Evolutionary conservation across 2,888 invertebrate species (phyloP), one percentile per base, ranked within the genome.

Genomic region (Andrena bucephala): DNA sequence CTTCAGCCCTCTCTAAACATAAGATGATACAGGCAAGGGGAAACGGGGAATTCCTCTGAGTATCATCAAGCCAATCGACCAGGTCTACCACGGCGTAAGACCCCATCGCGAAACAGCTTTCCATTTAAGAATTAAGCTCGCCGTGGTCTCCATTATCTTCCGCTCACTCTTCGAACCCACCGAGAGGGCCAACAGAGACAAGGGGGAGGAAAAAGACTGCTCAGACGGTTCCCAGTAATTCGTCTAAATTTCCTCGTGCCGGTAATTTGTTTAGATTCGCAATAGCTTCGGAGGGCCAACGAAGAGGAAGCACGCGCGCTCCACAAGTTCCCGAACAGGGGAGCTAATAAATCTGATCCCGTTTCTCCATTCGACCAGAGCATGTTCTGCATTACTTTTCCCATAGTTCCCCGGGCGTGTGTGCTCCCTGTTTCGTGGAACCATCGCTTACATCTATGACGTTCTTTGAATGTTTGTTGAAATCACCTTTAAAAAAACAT

Each of bases 201-300:
- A 42, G 2, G 20, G 16, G n/a, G n/a, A 16, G 52, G 36, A 65
- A 66, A 52, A 60, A 52, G 42, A n/a, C 52, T 20, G 29, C n/a
- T 13, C 48, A 20, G 42, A 10, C 10, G 31, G 13, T 27, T 10
- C 5, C 10, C 5, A 7, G 66, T 52, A 67, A 75, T 75, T 75
- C 66, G 50, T 77, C 60, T 74, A 50, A 66, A 77, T 73, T 77
- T 62, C 20, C 36, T 42, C 16, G 50, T 60, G 33, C 57, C 27
- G 27, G 77, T 77, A 74, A 77, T 77, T 77, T 74, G 77, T 66
- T 77, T 73, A 73, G 65, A 77, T 59, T 16, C 62, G 52, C 52
- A 62, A 36, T 29, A 24, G 31, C 10, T 50, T 20, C 33, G 16
- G 42, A 48, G 1, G 31, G 31, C 60, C 20, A 31, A n/a, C 24